These are phyloP conservation scores for Drosophila ohnishii DNA, from an alignment of 1,140 invertebrate genomes.

Conservation along the genomic window DNA sequence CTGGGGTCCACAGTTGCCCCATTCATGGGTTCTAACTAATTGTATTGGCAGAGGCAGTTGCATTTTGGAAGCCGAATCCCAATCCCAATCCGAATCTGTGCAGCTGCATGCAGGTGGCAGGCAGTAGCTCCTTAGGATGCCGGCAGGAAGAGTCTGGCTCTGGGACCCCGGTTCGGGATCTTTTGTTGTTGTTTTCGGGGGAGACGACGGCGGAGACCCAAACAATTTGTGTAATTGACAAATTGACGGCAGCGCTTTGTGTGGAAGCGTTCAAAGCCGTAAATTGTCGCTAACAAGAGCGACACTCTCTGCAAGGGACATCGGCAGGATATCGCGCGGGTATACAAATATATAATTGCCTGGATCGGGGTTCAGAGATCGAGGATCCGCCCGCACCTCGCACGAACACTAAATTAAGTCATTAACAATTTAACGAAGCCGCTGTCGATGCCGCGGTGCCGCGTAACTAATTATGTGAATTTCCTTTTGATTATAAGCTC, in stretches of 20 bases:
- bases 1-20: constrained; percentile 54
- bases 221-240: constrained; percentile 83
- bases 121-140: constrained; percentile 40
- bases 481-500: constrained; percentile 69
- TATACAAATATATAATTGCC: constrained; percentile 63
- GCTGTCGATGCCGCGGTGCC: constrained; percentile 39
- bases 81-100: constrained; percentile 58
- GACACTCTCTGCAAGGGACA: constrained; percentile 25
- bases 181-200: constrained; percentile 43
- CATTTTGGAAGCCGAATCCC: constrained; percentile 62
- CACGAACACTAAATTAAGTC: constrained; percentile 76
- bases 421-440: constrained; percentile 79
- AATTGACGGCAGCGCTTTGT: constrained; percentile 81
- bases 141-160: constrained; percentile 52
- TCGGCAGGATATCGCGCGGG: constrained; percentile 61
- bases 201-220: constrained; percentile 40
- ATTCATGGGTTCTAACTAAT: constrained; percentile 81
- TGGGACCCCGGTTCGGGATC: constrained; percentile 35
- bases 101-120: constrained; percentile 79
- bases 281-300: constrained; percentile 81
- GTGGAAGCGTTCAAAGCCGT: constrained; percentile 80
- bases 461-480: constrained; percentile 82
- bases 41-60: constrained; percentile 75
- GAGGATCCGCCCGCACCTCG: constrained; percentile 59
- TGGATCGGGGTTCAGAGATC: background rate